Evolutionary conservation across 2,797 vertebrate species (phyloP).

Genomic region (Chelidonichthys spinosus): DNA sequence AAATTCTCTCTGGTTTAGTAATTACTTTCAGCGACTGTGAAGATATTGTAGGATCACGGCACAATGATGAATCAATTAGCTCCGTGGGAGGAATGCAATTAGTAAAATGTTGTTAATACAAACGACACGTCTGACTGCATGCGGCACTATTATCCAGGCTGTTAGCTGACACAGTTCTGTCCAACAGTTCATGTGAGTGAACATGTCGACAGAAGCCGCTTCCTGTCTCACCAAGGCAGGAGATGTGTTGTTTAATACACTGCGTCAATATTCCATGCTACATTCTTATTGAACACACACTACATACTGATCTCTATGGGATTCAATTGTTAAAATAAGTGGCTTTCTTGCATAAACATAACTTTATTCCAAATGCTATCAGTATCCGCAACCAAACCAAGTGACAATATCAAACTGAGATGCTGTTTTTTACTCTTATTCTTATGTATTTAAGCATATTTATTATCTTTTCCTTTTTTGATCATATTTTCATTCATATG

Average conservation of each 20-base stretch:
- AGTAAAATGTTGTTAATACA: constrained; percentile 63
- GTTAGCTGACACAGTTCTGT: constrained; percentile 41
- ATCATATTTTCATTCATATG: no score
- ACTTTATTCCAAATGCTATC: no score
- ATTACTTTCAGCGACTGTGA: constrained; percentile 45
- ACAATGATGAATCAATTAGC: constrained; percentile 65
- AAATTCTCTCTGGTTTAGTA: constrained; percentile 50
- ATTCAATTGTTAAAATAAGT: no score
- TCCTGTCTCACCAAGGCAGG: neutral
- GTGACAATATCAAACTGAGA: no score
- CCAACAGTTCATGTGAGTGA: constrained; percentile 14
- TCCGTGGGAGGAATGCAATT: constrained; percentile 70
- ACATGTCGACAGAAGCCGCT: constrained; percentile 20
- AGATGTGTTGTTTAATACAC: no score
- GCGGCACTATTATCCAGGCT: constrained; percentile 47
- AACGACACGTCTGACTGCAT: constrained; percentile 50
- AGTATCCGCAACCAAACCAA: no score
- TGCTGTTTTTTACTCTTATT: neutral
- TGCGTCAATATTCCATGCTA: no score
- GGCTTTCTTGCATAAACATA: no score
- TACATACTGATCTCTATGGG: neutral
- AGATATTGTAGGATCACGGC: constrained; percentile 57
- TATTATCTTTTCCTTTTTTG: no score
- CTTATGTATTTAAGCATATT: no score
- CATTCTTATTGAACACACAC: neutral